Evolutionary conservation across 2,113 vertebrate species (phyloP).

Genomic region (Vidua chalybeata): DNA sequence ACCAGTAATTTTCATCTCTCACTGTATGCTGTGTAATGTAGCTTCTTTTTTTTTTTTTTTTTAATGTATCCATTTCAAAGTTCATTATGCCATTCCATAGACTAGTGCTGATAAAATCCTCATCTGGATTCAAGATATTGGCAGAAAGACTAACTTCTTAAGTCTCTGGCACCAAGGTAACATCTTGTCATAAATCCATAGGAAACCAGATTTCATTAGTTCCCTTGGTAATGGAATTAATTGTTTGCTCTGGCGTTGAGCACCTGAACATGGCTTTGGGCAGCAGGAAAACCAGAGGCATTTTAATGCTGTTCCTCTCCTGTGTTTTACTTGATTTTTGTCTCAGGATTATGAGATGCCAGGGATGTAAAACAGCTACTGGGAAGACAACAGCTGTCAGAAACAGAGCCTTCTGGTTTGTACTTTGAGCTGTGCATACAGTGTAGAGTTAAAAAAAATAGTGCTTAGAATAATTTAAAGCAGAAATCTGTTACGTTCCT

Average conservation of each 20-base stretch:
- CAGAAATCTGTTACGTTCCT: slow-evolving; percentile 60
- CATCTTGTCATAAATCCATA: slow-evolving; percentile 4
- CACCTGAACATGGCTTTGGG: slow-evolving; percentile 14
- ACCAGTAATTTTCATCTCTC: not conserved
- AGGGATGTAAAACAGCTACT: slow-evolving; percentile 30
- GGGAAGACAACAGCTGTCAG: slow-evolving; percentile 34
- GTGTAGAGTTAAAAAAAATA: slow-evolving; percentile 39
- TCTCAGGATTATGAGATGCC: slow-evolving; percentile 40
- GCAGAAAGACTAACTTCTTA: slow-evolving; percentile 15
- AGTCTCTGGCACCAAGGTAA: slow-evolving; percentile 39
- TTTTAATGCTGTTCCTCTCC: slow-evolving; percentile 19
- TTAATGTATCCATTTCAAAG: not conserved
- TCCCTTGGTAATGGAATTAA: slow-evolving; percentile 32
- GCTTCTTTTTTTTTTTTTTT: not conserved
- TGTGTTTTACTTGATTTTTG: slow-evolving; percentile 21
- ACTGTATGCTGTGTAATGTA: not conserved
- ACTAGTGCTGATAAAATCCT: slow-evolving; percentile 20
- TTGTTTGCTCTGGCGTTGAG: not conserved
- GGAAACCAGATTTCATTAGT: slow-evolving; percentile 51
- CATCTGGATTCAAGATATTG: slow-evolving; percentile 28
- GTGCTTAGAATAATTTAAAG: slow-evolving; percentile 58
- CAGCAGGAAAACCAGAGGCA: slow-evolving; percentile 5
- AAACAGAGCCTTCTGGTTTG: slow-evolving; percentile 45
- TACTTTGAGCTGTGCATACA: not conserved
- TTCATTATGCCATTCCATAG: slow-evolving; percentile 22